Conservation (phyloP, 2,888 invertebrate genomes). For the Chirona hameri region DNA sequence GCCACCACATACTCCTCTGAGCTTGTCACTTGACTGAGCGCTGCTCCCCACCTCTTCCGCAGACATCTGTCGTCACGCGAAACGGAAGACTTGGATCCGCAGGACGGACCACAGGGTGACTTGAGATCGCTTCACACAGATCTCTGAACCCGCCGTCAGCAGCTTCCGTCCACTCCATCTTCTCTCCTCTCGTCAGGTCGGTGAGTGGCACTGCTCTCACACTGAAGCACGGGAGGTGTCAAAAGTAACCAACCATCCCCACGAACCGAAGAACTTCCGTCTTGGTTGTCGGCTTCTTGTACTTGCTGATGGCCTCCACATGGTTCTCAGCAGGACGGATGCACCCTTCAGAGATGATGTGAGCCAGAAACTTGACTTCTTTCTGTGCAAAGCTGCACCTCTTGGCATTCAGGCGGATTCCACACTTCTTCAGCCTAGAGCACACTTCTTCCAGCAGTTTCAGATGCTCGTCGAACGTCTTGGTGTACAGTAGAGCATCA, state of each 20-base stretch:
- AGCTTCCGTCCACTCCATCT: neutral
- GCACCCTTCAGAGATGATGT: neutral
- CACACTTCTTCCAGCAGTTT: neutral
- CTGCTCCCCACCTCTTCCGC: neutral
- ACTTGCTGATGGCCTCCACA: neutral
- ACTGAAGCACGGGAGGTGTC: neutral
- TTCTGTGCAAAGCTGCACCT: neutral
- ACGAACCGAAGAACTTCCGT: neutral
- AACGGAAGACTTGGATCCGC: neutral
- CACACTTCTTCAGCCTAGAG: neutral
- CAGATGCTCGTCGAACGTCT: neutral
- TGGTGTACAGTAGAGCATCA: neutral
- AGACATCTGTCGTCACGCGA: constrained; percentile 29
- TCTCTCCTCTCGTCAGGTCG: neutral
- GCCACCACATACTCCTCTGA: constrained; percentile 25
- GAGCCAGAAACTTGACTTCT: neutral
- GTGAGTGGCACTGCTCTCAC: neutral
- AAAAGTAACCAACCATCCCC: neutral
- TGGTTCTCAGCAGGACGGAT: neutral
- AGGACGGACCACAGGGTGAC: neutral
- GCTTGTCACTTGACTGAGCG: constrained; percentile 10
- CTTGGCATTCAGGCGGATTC: neutral
- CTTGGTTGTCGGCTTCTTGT: neutral
- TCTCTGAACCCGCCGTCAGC: neutral
- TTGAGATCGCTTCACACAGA: neutral